These are phyloP conservation scores for Sylvilagus bachmani DNA, from an alignment of 2,113 vertebrate genomes.

Conservation along the genomic window DNA sequence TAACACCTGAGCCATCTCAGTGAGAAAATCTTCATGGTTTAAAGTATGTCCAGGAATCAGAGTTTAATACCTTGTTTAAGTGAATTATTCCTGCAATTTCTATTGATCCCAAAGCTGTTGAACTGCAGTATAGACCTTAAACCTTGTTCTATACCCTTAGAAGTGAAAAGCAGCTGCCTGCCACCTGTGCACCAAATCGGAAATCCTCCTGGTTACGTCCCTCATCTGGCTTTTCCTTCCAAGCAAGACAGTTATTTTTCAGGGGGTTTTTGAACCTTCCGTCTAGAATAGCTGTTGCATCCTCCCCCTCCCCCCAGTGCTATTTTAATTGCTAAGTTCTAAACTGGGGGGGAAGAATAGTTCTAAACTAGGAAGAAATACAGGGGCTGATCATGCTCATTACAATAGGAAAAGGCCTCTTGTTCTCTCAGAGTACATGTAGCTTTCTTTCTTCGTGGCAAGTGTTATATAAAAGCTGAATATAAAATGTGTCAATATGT, in stretches of 20 bases:
- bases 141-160: fast-evolving
- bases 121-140: background rate
- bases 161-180: fast-evolving
- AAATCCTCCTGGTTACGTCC: background rate
- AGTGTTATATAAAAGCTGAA: background rate
- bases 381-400: background rate
- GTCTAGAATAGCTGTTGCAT: background rate
- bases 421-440: background rate
- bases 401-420: background rate
- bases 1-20: background rate
- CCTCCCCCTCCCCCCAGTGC: background rate
- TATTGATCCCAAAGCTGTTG: background rate
- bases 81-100: background rate
- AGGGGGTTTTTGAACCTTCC: background rate
- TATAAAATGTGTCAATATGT: constrained; percentile 6
- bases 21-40: background rate
- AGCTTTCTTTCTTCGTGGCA: background rate
- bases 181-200: background rate
- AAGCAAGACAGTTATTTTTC: background rate
- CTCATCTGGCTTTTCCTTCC: background rate
- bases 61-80: background rate
- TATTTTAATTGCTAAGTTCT: background rate
- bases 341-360: background rate
- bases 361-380: background rate
- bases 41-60: background rate